These are phyloP conservation scores for Rhineura floridana DNA, from an alignment of 2,113 vertebrate species.

Conservation along the genomic window DNA sequence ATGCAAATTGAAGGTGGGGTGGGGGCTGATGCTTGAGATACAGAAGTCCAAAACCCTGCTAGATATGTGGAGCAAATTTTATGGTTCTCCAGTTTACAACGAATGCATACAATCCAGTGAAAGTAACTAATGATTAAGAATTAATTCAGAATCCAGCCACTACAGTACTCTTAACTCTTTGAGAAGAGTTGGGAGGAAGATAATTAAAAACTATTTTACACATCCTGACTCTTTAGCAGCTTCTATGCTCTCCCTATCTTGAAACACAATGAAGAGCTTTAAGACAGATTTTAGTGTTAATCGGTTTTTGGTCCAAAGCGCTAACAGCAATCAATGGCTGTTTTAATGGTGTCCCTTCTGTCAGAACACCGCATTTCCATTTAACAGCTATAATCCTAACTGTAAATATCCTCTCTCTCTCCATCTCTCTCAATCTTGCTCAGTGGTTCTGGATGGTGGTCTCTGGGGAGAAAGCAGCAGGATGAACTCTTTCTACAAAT, in stretches of 20 bases:
- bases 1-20: background rate
- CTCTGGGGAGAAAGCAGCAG: background rate
- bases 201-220: constrained; percentile 16
- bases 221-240: constrained; percentile 50
- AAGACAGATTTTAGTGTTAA: constrained; percentile 5
- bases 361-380: background rate
- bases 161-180: background rate
- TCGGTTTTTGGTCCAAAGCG: background rate
- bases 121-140: background rate
- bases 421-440: background rate
- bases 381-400: background rate
- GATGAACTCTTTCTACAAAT: background rate
- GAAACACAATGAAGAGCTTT: background rate
- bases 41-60: background rate
- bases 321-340: background rate
- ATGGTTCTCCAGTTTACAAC: background rate
- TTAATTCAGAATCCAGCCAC: background rate
- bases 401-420: background rate
- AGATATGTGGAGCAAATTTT: background rate
- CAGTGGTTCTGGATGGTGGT: background rate
- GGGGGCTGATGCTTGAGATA: background rate
- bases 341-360: background rate
- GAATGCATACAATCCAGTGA: too few species aligned
- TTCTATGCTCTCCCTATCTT: constrained; percentile 36
- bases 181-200: constrained; percentile 35